phyloP scores from a whole-genome alignment of 2,113 vertebrate genomes.

The Perca schrenkii region DNA sequence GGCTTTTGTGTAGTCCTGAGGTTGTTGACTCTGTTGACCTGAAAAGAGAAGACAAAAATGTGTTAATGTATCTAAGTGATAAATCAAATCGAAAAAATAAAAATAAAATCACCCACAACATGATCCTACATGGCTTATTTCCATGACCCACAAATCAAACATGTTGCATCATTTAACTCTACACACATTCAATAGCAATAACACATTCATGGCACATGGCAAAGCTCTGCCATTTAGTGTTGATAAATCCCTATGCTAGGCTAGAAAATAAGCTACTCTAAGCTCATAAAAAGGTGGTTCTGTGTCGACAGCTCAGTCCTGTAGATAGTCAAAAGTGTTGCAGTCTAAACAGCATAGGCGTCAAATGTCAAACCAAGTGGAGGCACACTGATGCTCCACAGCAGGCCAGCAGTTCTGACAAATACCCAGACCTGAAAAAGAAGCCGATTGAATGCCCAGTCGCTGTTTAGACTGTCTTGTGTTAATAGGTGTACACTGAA shows the following conservation, averaged over 20 bases:
- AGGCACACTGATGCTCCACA: slow-evolving; percentile 56
- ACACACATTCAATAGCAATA: slow-evolving; percentile 39
- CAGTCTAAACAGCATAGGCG: slow-evolving; percentile 83
- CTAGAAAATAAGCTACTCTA: slow-evolving; percentile 55
- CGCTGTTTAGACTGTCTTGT: slow-evolving; percentile 81
- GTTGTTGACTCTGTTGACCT: slow-evolving; percentile 88
- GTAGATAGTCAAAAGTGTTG: slow-evolving; percentile 60
- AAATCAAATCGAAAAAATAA: neutral
- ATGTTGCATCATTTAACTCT: slow-evolving; percentile 34
- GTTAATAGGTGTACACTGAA: slow-evolving; percentile 77
- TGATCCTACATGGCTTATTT: slow-evolving; percentile 15
- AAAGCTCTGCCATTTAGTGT: slow-evolving; percentile 43
- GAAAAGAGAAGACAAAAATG: slow-evolving; percentile 38
- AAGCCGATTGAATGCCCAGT: slow-evolving; percentile 58
- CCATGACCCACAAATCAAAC: neutral
- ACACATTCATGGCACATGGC: slow-evolving; percentile 40
- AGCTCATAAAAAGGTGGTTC: slow-evolving; percentile 52
- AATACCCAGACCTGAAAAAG: slow-evolving; percentile 64
- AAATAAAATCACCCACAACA: neutral
- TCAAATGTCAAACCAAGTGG: slow-evolving; percentile 61
- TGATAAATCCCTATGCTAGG: slow-evolving; percentile 33
- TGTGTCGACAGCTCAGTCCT: slow-evolving; percentile 70
- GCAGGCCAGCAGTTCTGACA: slow-evolving; percentile 52
- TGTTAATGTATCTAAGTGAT: slow-evolving; percentile 16
- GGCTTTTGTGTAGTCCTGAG: slow-evolving; percentile 88